Base-by-base conservation (phyloP, 1,140 invertebrate species). In the Trichonephila clavipes region DNA sequence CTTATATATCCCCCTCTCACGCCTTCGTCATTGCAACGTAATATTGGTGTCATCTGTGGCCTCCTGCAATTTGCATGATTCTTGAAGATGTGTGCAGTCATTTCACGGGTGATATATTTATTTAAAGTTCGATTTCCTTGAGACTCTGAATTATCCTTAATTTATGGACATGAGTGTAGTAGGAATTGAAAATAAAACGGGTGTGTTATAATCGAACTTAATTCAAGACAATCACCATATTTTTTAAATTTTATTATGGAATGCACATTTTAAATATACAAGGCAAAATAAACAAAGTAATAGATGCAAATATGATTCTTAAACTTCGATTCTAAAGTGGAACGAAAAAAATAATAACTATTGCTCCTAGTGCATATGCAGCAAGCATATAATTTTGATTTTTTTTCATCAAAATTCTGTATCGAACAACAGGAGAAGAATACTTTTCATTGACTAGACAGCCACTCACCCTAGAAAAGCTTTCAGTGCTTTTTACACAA, bases 381-480 rank as follows among this genome's bases (percentile, higher is more conserved):
- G 82, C 51, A 83, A 87, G 85, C 85, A 87, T 83, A 83, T n/a
- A 58, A 83, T 83, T 83, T 59, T 83, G 44, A 83, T 83, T 59
- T 51, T 16, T 40, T n/a, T 58, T 24, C 82, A 83, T 83, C 82
- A 58, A 83, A 83, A 51, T 83, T 14, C 82, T 14, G 44, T 8
- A 88, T 40, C 34, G 59, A 88, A 28, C 28, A 19, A 87, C 58
- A 87, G 61, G 12, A 88, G 51, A 87, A 87, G 40, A 88, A 88
- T 72, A 72, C 62, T 88, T 87, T 69, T 88, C 19, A 40, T 87
- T 88, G 87, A 88, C 87, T 88, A 88, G 87, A 88, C 62, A 88
- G 87, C 62, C 87, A 88, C 87, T 88, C 87, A 88, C 87, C 87
- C 87, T 44, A 87, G 59, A 62, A 87, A 87, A 87, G 85, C 85